Evolutionary conservation across 92 coral and sea anemone genomes (phyloP), one percentile per base, ranked within the genome.

Genomic region (Porites lobata): DNA sequence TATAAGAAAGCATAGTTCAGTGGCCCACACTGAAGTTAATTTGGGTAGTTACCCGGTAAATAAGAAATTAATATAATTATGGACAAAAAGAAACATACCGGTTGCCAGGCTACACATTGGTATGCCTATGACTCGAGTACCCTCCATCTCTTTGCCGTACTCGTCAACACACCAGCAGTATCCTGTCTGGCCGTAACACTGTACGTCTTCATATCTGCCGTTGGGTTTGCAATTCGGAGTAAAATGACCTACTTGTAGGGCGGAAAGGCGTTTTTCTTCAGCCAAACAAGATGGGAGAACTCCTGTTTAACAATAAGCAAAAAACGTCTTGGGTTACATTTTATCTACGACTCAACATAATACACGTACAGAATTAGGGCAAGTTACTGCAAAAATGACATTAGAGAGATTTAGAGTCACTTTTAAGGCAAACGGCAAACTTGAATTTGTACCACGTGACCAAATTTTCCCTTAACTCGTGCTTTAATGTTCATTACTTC

Each of bases 91-190:
- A 13, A 26, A 86, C 87, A 54, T 50, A 94, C 98, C 92, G 72
- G 82, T 47, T 17, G 70, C 86, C 14, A 76, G 61, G 80, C 70
- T 91, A 78, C 98, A 95, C 24, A 93, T 86, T 15, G 96, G 98
- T 22, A 72, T 88, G 38, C 98, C 96, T 66, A 74, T 81, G 9
- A 88, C 91, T 19, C 96, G 82, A 7, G 97, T 92, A 6, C 79
- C 82, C 64, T 75, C 61, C 10, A 79, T 56, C 54, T 92, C 93
- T 54, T 66, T 87, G 47, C 97, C 97, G 78, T 84, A 85, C 52
- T 84, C 82, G 77, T 94, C 90, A 50, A 89, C 95, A 75, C 97
- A 94, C 97, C 95, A 94, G 57, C 97, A 94, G 68, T 86, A 94
- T 1, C 88, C 92, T 29, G 88, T 90, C 72, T 82, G 29, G 65